Evolutionary conservation across 2,888 invertebrate species (phyloP).

Genomic region (Apoda limacodes): DNA sequence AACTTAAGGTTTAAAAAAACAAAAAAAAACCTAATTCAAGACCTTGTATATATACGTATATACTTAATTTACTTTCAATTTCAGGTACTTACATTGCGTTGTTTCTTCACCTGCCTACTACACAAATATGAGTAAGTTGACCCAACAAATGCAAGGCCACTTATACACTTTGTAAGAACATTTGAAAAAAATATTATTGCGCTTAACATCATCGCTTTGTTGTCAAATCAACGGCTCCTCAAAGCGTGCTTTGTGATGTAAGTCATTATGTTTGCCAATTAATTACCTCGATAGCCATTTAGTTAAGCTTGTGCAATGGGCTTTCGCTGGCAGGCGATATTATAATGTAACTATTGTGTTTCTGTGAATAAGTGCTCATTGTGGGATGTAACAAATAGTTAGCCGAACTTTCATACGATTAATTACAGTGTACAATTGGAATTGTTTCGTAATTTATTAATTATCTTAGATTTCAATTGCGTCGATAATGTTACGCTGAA

Average conservation of each 20-base stretch:
- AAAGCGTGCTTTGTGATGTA: slow-evolving; percentile 39
- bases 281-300: slow-evolving; percentile 60
- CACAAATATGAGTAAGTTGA: slow-evolving; percentile 18
- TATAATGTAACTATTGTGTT: slow-evolving; percentile 58
- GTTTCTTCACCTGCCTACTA: slow-evolving; percentile 7
- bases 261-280: slow-evolving; percentile 52
- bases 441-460: too few species aligned
- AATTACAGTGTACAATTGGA: slow-evolving; percentile 30
- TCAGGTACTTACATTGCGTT: slow-evolving; percentile 1
- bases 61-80: too few species aligned
- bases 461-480: too few species aligned
- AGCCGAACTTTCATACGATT: slow-evolving; percentile 35
- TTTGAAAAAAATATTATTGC: too few species aligned
- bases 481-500: too few species aligned
- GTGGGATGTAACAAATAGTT: slow-evolving; percentile 36
- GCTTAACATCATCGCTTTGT: slow-evolving; percentile 32
- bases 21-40: too few species aligned
- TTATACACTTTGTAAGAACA: too few species aligned
- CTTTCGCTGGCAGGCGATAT: slow-evolving; percentile 49
- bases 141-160: slow-evolving; percentile 19
- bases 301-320: slow-evolving; percentile 46
- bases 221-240: slow-evolving; percentile 26
- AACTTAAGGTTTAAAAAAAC: too few species aligned
- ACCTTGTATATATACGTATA: too few species aligned
- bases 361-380: slow-evolving; percentile 51